Evolutionary conservation across 2,113 vertebrate species (phyloP), one percentile per base, ranked within the genome.

Genomic region (Chaenogobius annularis): DNA sequence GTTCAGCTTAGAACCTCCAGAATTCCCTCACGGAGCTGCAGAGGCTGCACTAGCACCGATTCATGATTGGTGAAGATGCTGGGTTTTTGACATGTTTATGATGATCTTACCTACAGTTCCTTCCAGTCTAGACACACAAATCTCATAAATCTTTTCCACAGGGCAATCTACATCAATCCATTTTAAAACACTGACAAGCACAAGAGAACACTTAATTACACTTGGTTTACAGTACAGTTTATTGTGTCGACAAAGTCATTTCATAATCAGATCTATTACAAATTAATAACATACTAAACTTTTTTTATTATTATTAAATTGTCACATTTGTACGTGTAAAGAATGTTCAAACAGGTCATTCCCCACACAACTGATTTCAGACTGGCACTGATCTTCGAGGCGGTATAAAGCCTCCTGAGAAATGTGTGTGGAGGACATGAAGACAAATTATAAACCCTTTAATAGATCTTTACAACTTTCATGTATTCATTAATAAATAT

Each of bases 321-420:
- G 35, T 63, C 17, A 63, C 35, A 61, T 3, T 17, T 61, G 58
- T 35, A 23, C 23, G 22, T 2, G 55, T 58, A 23, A 58, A 23
- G 20, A 23, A 23, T 58, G 55, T 23, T 22, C n/a, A 56, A 56
- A 23, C 8, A 22, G 22, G n/a, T 50, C 19, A n/a, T 52, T n/a
- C 10, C 12, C 22, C 20, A 56, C 55, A 59, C 56, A 59, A 22
- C 55, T 6, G 20, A 58, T 11, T 59, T 8, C 13, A 14, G 14
- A 59, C 56, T 59, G 56, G 56, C 26, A 59, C 56, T 59, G 58
- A 35, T 61, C 58, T 14, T 61, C 26, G 13, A 26, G 55, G 20
- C 22, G 10, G 55, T 23, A 22, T 20, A 26, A 58, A 6, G 55
- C 1, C 12, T 26, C 22, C 55, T 54, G 50, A 19, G 50, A 54